Conservation (phyloP, 2,888 invertebrate species). For the Gibbula magus region DNA sequence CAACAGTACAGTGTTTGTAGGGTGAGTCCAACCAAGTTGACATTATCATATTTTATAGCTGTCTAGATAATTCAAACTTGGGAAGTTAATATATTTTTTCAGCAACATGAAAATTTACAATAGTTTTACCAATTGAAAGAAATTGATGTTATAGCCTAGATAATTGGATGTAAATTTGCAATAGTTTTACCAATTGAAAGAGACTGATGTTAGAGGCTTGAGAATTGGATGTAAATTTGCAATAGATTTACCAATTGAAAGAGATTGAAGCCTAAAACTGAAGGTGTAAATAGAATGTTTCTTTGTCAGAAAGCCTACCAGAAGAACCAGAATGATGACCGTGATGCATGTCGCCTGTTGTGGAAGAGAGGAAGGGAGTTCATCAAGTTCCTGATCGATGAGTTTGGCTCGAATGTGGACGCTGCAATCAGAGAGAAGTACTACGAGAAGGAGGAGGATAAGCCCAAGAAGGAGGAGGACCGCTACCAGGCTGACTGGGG, state of each 20-base stretch:
- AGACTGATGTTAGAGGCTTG: no score
- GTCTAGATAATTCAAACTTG: no score
- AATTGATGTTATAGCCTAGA: no score
- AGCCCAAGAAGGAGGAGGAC: conserved; percentile 9
- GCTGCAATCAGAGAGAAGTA: conserved; percentile 32
- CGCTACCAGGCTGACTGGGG: neutral
- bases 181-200: no score
- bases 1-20: neutral
- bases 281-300: neutral
- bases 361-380: conserved; percentile 40
- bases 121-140: no score
- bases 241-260: no score
- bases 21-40: neutral
- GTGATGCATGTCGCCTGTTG: neutral
- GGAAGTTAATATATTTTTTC: no score
- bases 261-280: no score
- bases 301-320: neutral
- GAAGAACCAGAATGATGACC: neutral
- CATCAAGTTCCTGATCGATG: conserved; percentile 40
- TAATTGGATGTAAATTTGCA: no score
- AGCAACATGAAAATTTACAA: no score
- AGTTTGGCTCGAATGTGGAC: conserved; percentile 31
- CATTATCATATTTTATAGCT: neutral
- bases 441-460: conserved; percentile 22
- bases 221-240: no score